phyloP scores from a whole-genome alignment of 1,140 invertebrate genomes.

The Nixonia krombeini region DNA sequence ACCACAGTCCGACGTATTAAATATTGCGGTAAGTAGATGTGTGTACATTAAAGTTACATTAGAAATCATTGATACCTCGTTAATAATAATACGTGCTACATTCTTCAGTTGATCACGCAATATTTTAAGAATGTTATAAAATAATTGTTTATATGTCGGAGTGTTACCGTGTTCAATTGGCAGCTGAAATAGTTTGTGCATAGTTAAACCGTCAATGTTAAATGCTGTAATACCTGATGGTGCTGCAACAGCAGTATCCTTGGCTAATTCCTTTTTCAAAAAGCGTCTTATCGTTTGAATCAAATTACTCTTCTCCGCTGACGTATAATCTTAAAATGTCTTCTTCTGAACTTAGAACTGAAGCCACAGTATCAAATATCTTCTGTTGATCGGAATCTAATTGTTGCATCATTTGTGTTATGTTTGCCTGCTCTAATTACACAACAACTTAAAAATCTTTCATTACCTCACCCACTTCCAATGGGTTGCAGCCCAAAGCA shows the following conservation, averaged over 20 bases:
- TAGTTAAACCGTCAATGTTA: slow-evolving; percentile 47
- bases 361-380: slow-evolving; percentile 31
- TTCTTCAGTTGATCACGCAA: slow-evolving; percentile 45
- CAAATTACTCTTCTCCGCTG: slow-evolving; percentile 38
- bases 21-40: slow-evolving; percentile 35
- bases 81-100: slow-evolving; percentile 45
- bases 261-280: slow-evolving; percentile 21
- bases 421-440: slow-evolving; percentile 6
- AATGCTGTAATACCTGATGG: slow-evolving; percentile 8
- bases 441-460: slow-evolving; percentile 28
- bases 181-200: slow-evolving; percentile 48
- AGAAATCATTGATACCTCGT: slow-evolving; percentile 54
- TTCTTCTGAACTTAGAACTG: neutral
- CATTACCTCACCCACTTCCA: slow-evolving; percentile 33
- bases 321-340: slow-evolving; percentile 1
- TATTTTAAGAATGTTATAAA: slow-evolving; percentile 41
- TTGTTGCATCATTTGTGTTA: slow-evolving; percentile 24
- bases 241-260: too few species aligned
- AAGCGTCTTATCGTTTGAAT: too few species aligned
- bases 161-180: slow-evolving; percentile 42
- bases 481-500: slow-evolving; percentile 3
- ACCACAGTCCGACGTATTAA: slow-evolving; percentile 24
- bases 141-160: slow-evolving; percentile 40
- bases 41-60: slow-evolving; percentile 38
- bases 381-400: slow-evolving; percentile 44